Base-by-base conservation (phyloP, 2,113 vertebrate species). In the Ia io region DNA sequence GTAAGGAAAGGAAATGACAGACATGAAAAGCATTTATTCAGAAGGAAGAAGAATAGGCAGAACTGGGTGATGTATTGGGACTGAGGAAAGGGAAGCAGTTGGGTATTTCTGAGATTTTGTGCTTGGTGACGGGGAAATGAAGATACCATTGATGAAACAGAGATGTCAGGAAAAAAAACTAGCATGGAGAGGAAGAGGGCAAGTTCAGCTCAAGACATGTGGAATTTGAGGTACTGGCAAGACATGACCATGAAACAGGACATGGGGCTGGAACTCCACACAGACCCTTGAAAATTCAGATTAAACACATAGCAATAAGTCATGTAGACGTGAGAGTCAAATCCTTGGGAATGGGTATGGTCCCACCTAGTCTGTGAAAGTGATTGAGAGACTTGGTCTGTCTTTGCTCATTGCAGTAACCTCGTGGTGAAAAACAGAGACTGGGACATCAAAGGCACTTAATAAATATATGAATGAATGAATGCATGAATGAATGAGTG, bases 1-100 rank as follows among this genome's bases (percentile, higher is more conserved):
- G 20, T 13, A 40, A 67, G 76, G 28, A 56, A 78, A 86, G 84
- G 61, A 96, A 76, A 76, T 63, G 92, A 89, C 12, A 70, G 47
- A 30, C 23, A 23, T 32, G n/a, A 69, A 53, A 91, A 44, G 32
- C n/a, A 40, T 76, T 79, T 93, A 30, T 65, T 28, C 6, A 47
- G 63, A 80, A 79, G 86, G 78, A 90, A 89, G n/a, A 80, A 76
- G 56, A 70, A 44, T 13, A 76, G 35, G n/a, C 2, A 88, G 35
- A 88, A 22, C 22, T 56, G 53, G 59, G 17, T 6, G 6, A 42
- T 84, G 42, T 32, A 25, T 6, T 82, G 49, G 53, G 9, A 28
- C 4, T 9, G 40, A 74, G 32, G 51, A 85, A 95, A 56, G 87
- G 10, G 70, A 94, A 79, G 42, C 13, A 79, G 11, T 8, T 37